A percentile compares a stretch with the other conserved stretches of the same genome.
phyloP scores from a whole-genome alignment of 2,888 invertebrate species.

The Cryptocephalus moraei region DNA sequence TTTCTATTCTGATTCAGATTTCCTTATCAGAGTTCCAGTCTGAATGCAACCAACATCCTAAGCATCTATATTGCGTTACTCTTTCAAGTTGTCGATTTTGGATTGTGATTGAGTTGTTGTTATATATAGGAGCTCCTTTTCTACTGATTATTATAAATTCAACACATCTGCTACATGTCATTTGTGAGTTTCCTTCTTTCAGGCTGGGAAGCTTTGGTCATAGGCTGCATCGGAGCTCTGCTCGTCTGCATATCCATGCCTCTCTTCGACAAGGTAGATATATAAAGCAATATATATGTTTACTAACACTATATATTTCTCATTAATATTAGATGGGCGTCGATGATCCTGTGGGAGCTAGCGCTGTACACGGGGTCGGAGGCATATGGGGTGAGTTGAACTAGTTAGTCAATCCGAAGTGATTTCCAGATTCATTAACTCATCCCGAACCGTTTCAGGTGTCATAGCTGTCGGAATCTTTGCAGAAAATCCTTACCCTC shows the following conservation, averaged over 20 bases:
- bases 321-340: slow-evolving; percentile 45
- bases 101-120: too few species aligned
- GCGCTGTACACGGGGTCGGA: slow-evolving; percentile 76
- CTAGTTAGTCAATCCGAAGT: not conserved
- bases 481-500: slow-evolving; percentile 72
- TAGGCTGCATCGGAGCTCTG: slow-evolving; percentile 70
- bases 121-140: too few species aligned
- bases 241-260: slow-evolving; percentile 63
- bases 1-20: too few species aligned
- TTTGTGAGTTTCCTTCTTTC: slow-evolving; percentile 11
- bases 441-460: too few species aligned
- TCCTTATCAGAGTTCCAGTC: too few species aligned
- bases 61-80: too few species aligned
- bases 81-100: too few species aligned
- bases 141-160: too few species aligned
- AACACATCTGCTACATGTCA: too few species aligned
- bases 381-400: slow-evolving; percentile 55
- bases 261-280: slow-evolving; percentile 53
- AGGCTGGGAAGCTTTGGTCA: slow-evolving; percentile 77
- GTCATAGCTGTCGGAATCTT: slow-evolving; percentile 82
- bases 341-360: slow-evolving; percentile 88
- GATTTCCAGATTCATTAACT: not conserved
- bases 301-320: not conserved
- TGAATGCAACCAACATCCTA: too few species aligned
- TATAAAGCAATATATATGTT: not conserved